Conservation (phyloP, 2,797 vertebrate genomes). For the Pipistrellus nathusii region DNA sequence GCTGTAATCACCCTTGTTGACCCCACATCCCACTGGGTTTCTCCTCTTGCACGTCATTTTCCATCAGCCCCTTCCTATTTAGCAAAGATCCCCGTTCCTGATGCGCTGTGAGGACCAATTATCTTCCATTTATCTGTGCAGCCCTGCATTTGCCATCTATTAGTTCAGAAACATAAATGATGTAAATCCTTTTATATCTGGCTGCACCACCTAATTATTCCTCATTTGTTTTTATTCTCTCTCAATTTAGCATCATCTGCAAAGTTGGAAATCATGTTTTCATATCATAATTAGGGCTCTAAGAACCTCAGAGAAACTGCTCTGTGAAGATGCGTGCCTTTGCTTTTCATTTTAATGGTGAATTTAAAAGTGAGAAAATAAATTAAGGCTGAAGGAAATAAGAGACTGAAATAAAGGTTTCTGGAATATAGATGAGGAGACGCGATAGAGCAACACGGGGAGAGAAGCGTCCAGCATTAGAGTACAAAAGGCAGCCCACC, state of each 20-base stretch:
- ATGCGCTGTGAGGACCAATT: conserved; percentile 84
- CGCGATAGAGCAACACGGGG: conserved; percentile 11
- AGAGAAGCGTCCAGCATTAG: conserved; percentile 35
- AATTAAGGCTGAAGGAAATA: conserved; percentile 84
- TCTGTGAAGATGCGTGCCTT: conserved; percentile 71
- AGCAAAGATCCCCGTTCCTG: conserved; percentile 79
- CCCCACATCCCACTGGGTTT: conserved; percentile 40
- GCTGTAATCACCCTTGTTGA: conserved; percentile 46
- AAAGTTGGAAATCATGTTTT: conserved; percentile 88
- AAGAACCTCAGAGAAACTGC: conserved; percentile 83
- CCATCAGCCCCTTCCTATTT: conserved; percentile 73
- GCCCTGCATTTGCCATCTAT: conserved; percentile 85
- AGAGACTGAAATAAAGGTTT: conserved; percentile 78
- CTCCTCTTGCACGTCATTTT: conserved; percentile 67
- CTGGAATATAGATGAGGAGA: conserved; percentile 64
- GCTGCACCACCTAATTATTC: conserved; percentile 87
- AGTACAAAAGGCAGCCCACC: not conserved
- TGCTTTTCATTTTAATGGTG: conserved; percentile 82
- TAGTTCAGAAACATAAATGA: conserved; percentile 86
- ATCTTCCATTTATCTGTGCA: conserved; percentile 87
- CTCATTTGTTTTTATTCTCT: conserved; percentile 89
- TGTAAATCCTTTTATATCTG: conserved; percentile 87
- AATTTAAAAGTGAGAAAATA: conserved; percentile 85
- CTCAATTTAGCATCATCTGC: conserved; percentile 88
- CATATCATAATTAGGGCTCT: conserved; percentile 88